These are phyloP conservation scores for Oryctes rhinoceros DNA, from an alignment of 1,140 invertebrate species.

Conservation along the genomic window DNA sequence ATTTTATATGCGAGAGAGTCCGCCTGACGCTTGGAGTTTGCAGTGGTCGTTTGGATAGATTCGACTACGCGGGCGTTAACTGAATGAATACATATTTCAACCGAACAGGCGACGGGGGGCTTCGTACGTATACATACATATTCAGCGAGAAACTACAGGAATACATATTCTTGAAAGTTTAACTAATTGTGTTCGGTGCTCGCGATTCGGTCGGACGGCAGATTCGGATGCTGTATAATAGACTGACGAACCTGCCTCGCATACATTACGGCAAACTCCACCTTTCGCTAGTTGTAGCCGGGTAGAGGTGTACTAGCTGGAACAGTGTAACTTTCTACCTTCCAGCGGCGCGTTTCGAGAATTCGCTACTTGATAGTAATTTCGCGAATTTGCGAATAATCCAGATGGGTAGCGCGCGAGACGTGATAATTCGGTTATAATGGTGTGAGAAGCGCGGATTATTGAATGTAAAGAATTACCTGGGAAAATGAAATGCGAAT, in stretches of 20 bases:
- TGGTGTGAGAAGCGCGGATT: too few species aligned
- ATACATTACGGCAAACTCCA: not conserved
- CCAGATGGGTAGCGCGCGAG: not conserved
- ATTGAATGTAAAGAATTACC: too few species aligned
- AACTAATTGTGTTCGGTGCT: slow-evolving; percentile 13
- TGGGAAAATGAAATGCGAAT: too few species aligned
- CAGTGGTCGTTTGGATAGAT: too few species aligned
- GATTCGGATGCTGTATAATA: slow-evolving; percentile 1
- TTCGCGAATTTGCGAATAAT: slow-evolving; percentile 3
- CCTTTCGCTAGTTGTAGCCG: not conserved
- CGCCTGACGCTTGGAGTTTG: too few species aligned
- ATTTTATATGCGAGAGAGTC: too few species aligned
- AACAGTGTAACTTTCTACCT: not conserved
- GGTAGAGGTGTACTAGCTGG: not conserved
- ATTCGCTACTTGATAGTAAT: not conserved
- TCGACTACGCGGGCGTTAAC: too few species aligned
- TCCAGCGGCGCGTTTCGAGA: not conserved
- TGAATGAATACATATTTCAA: too few species aligned
- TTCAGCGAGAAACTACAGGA: not conserved
- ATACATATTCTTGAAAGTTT: slow-evolving; percentile 19
- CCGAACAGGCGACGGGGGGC: too few species aligned
- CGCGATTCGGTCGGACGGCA: not conserved
- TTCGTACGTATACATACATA: not conserved
- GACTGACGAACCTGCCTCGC: not conserved
- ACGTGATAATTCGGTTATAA: not conserved